Conservation (phyloP, 2,113 vertebrate genomes). For the Chaetorhynchus papuensis region DNA sequence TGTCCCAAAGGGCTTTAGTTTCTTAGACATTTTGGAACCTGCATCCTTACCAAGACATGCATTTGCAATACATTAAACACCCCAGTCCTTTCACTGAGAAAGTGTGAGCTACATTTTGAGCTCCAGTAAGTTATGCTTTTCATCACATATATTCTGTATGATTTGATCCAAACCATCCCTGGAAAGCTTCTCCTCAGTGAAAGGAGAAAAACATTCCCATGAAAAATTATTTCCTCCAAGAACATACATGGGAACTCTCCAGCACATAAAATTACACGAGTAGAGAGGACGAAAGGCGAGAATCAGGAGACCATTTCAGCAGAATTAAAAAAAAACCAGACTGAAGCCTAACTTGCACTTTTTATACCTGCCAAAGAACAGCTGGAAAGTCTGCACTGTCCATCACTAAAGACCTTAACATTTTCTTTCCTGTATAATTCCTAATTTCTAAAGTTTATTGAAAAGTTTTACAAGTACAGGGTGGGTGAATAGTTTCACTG, state of each 20-base stretch:
- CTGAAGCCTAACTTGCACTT: not conserved
- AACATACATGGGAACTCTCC: conserved; percentile 13
- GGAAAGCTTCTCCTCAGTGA: not conserved
- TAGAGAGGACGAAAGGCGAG: not conserved
- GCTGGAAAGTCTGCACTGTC: not conserved
- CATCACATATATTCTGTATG: not conserved
- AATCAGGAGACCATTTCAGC: not conserved
- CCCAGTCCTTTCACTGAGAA: not conserved
- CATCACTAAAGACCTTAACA: not conserved
- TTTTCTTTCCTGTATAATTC: not conserved
- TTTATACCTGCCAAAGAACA: not conserved
- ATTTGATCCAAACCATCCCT: conserved; percentile 24
- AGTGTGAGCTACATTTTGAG: not conserved
- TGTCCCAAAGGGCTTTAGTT: not conserved
- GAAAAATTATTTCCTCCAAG: conserved; percentile 42
- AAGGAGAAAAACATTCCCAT: conserved; percentile 15
- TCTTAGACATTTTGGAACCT: not conserved
- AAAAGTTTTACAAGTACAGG: not conserved
- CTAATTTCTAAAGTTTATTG: not conserved
- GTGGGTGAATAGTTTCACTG: not conserved
- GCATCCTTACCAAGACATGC: not conserved
- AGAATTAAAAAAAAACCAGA: not conserved
- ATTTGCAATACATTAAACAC: not conserved
- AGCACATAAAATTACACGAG: not conserved
- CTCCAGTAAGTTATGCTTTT: not conserved